Evolutionary conservation across 37 sponge, comb jelly and placozoan species (phyloP), one percentile per base, ranked within the genome.

Genomic region (Hormiphora californensis): DNA sequence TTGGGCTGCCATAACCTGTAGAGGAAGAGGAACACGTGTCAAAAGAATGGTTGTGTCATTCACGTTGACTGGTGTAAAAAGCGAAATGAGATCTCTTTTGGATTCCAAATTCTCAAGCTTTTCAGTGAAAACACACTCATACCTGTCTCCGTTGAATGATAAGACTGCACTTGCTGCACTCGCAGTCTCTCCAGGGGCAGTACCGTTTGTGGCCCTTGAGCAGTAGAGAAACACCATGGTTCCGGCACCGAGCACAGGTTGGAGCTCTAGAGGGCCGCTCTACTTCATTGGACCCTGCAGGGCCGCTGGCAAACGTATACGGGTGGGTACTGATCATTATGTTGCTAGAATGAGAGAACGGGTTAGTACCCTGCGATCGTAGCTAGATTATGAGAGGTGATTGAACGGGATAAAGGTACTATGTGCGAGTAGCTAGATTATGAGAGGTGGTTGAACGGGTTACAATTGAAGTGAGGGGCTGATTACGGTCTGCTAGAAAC

Each of bases 121-220:
- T n/a, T n/a, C n/a, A n/a, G n/a, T n/a, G n/a, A n/a, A n/a, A n/a
- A n/a, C n/a, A n/a, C n/a, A n/a, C n/a, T n/a, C n/a, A n/a, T n/a
- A n/a, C 81, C 81, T 73, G 81, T 40, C 81, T 39, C 33, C 86
- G 59, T 55, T 86, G 62, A n/a, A 57, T 57, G 62, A 86, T 86
- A 23, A 86, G 86, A 34, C 59, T 86, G 28, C 86, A 86, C 62
- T 86, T 86, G 59, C 62, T 57, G 35, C 86, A 86, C 62, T 55
- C 62, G 62, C 86, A 86, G 62, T 86, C 86, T 40, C 86, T 55
- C 86, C 86, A 55, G 19, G 62, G 86, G 57, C 86, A 86, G 62
- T 86, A 86, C 12, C 86, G 8, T 30, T 57, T 86, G 38, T 85
- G 86, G 5, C 86, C 86, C 55, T 85, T 85, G 7, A 85, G 34